Percentiles rank a stretch among this genome's conserved stretches.
These are phyloP conservation scores for Loxodonta africana DNA, from an alignment of 2,113 vertebrate genomes.

Conservation along the genomic window DNA sequence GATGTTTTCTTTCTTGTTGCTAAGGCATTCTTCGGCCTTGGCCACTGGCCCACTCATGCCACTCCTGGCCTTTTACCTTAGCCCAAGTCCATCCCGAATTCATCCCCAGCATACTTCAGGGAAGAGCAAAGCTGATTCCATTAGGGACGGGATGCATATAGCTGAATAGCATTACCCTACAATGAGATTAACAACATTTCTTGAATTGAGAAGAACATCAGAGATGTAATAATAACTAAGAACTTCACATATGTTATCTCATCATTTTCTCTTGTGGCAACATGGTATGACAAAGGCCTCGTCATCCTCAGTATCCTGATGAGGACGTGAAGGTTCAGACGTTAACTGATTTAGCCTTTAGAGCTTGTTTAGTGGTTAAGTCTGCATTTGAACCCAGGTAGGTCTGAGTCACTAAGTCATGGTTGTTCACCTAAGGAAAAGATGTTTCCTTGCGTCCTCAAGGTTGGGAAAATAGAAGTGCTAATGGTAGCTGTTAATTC, in stretches of 20 bases:
- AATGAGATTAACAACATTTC: neutral
- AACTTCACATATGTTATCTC: neutral
- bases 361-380: neutral
- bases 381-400: neutral
- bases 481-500: neutral
- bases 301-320: neutral
- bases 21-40: no score
- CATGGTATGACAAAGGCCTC: neutral
- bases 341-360: neutral
- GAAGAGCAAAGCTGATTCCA: no score
- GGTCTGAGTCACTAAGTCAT: neutral
- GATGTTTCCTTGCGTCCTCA: neutral
- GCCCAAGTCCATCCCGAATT: no score
- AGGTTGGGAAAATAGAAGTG: constrained; percentile 32
- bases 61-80: no score
- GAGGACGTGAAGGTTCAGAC: neutral
- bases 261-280: neutral
- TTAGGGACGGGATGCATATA: no score
- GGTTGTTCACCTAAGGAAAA: constrained; percentile 6
- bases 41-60: no score
- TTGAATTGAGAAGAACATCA: neutral
- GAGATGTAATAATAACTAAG: neutral
- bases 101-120: no score
- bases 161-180: no score
- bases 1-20: no score